Percentiles rank a stretch among this genome's conserved stretches.
Conservation (phyloP, 1,140 invertebrate genomes). For the Bradynema listronoti region DNA sequence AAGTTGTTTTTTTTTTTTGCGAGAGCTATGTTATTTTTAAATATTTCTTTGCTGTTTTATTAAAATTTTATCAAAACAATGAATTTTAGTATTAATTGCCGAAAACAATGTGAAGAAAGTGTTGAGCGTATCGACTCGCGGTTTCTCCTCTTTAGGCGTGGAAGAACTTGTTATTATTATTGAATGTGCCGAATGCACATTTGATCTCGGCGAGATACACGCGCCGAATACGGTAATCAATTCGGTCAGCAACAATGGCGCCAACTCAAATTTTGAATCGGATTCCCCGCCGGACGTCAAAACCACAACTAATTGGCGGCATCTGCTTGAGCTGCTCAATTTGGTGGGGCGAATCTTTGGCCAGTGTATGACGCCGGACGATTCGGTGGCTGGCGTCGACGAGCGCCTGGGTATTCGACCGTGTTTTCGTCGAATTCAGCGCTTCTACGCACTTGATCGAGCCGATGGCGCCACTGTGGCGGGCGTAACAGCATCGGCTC, state of each 20-base stretch:
- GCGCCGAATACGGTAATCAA: not conserved
- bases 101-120: constrained; percentile 4
- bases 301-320: not conserved
- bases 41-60: too few species aligned
- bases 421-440: not conserved
- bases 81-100: constrained; percentile 7
- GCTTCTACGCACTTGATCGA: constrained; percentile 11
- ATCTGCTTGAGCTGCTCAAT: constrained; percentile 20
- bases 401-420: constrained; percentile 2
- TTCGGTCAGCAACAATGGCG: not conserved
- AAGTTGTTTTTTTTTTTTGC: too few species aligned
- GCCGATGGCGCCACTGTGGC: constrained; percentile 18
- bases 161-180: constrained; percentile 31
- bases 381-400: constrained; percentile 22
- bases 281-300: not conserved
- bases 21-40: too few species aligned
- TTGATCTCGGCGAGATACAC: not conserved
- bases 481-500: constrained; percentile 13
- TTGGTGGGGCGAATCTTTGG: constrained; percentile 28
- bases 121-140: constrained; percentile 20
- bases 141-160: constrained; percentile 22
- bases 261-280: too few species aligned
- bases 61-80: too few species aligned
- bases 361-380: constrained; percentile 14
- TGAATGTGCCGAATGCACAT: constrained; percentile 10